Evolutionary conservation across 1,140 invertebrate genomes (phyloP), one percentile per base, ranked within the genome.

Genomic region (Eriocheir sinensis): DNA sequence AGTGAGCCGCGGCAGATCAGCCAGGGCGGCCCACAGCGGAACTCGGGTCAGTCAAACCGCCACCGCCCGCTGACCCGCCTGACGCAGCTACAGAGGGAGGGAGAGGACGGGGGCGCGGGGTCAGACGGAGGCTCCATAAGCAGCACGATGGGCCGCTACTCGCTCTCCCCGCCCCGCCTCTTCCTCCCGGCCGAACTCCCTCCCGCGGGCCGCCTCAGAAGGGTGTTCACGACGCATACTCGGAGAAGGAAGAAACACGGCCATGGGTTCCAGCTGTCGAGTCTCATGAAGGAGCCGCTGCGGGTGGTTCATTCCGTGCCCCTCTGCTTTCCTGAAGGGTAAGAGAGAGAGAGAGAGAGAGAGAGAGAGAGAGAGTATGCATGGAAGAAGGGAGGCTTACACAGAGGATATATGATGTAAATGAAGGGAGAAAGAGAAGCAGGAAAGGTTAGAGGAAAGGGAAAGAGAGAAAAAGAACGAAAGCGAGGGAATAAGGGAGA

Each of bases 241-340:
- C 95, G 96, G n/a, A 93, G 96, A 0, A 96, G 96, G 88, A 96
- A 97, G 95, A 96, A 96, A 53, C 94, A 96, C 32, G 95, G 93
- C 1, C 95, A 96, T 17, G 96, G 96, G 2, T 97, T 97, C 96
- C 96, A 96, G 72, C 96, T 97, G 93, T 96, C 95, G 12, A 96
- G 96, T 40, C 96, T 97, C 95, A 97, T 97, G 96, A 97, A 97
- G 95, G 97, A 97, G 95, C 97, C 97, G 2, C 96, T 97, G 12
- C 95, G 97, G 30, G 96, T 97, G 17, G 97, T 97, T 27, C 97
- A 97, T 89, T 97, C 97, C 12, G 97, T 97, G 1, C 97, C 97
- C 0, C 96, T 97, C 85, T 96, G 96, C 95, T 97, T 97, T 95
- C 96, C 96, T 79, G 96, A 96, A 89, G 96, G 96, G 96, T 96